Base-by-base conservation (phyloP, 1,140 invertebrate genomes). In the Trissolcus basalis region DNA sequence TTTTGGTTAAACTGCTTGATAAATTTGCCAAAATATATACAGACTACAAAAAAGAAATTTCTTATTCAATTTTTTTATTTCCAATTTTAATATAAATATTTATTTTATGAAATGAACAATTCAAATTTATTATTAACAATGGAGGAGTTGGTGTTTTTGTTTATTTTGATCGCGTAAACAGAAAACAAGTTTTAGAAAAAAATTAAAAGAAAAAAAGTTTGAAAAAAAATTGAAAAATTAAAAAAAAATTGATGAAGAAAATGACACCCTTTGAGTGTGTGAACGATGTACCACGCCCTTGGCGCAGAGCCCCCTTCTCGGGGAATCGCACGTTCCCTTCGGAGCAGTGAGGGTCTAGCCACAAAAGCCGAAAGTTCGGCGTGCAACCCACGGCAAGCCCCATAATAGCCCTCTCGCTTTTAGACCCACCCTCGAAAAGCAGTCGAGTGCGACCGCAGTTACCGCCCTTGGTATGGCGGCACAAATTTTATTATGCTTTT, bases 401-500 rank as follows among this genome's bases (percentile, higher is more conserved):
- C 60, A 79, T 73, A 70, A 79, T 79, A 73, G 78, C 77, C 77
- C 55, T 73, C 69, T 70, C 51, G 55, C 67, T 77, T 77, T 73
- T 73, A 80, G 74, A 75, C 67, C 78, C 78, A 68, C 73, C 78
- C 78, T 77, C 78, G 54, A 78, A 51, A 67, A 75, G 61, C 51
- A 65, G 48, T 51, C 67, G 70, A 78, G 63, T 75, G 75, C 61
- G 64, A 80, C 78, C 78, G 54, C 78, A 80, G 78, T 80, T 63
- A 80, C 78, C 78, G 78, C 78, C 78, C 68, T 67, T 78, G 45
- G 61, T 70, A 80, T 80, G 78, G 78, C 78, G 78, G 75, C 75
- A 73, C 71, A 80, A 80, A 80, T 80, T 80, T 78, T 78, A 80
- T 80, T 80, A 78, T 78, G 75, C 70, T 77, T 73, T 80, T 80